Base-by-base conservation (phyloP, 2,797 vertebrate species). In the Enteromius paludinosus region DNA sequence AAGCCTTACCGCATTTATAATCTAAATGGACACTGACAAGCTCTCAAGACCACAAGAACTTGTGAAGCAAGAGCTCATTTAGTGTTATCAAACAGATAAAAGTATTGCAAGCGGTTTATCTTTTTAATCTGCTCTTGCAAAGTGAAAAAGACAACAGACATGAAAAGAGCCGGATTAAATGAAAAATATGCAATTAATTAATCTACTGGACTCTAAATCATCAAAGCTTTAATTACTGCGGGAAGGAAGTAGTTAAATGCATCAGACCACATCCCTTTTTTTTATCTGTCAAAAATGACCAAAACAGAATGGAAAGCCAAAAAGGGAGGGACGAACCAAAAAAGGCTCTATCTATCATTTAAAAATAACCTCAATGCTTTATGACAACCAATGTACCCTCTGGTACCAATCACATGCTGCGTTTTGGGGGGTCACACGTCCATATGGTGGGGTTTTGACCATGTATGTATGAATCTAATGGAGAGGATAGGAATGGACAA, bases 401-500 rank as follows among this genome's bases (percentile, higher is more conserved):
- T 28, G 28, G 41, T 54, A 83, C 52, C 71, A 70, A 61, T 61
- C 25, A 47, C 61, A 54, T 18, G 25, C 62, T 54, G 64, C 1
- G 23, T 49, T 49, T 62, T 18, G 35, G 43, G 43, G 41, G 20
- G 45, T 70, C 41, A 47, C 11, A 45, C 6, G 1, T 83, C 38
- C 14, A 43, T 81, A 23, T 49, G 49, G 20, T 68, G 33, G 72
- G 56, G 49, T 25, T 49, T 79, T n/a, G 56, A 77, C 45, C 35
- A 64, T 61, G 64, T 45, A 73, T 43, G 71, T 20, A 80, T 71
- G 68, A 54, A 73, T 4, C 69, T 74, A 72, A 68, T 78, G 68
- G 41, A 81, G 47, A 77, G 45, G 38, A 43, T 69, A 54, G 82
- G 12, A 76, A 85, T 81, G 79, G 80, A 85, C 47, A 69, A 80